Evolutionary conservation across 2,888 invertebrate species (phyloP), one percentile per base, ranked within the genome.

Genomic region (Drosophila cyrtoloma): DNA sequence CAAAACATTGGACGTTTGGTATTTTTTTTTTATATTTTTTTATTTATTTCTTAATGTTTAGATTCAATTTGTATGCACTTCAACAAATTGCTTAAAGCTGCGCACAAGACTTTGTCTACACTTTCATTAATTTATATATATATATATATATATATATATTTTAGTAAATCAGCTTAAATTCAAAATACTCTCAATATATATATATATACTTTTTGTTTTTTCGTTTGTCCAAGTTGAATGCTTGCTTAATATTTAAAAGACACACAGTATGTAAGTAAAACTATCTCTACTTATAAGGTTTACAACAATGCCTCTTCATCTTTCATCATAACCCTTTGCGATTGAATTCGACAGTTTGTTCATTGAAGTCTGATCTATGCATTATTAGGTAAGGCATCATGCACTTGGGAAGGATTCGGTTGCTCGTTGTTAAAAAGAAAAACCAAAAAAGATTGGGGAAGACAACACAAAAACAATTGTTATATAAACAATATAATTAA

Each of bases 1-100:
- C 78, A 84, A 84, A 81, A 82, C 75, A 81, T 86, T 86, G 86
- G 86, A 86, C 86, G 86, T 88, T 86, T 86, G 83, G 80, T 83
- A 82, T 70, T 75, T 74, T 79, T 58, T 57, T 63, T 51, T 57
- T 60, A 66, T 55, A 66, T 55, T 56, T 67, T 52, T 28, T 67
- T 69, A 77, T 51, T 62, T 71, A 66, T 76, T 73, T 74, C 77
- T 60, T 53, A 71, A 62, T 62, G 35, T 71, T 66, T 71, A 70
- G 32, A 42, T 64, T 71, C 77, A 63, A 66, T 75, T 74, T 68
- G 62, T 66, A 58, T 71, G 60, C 65, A 63, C 61, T 73, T 77
- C 63, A 84, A 81, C 83, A 84, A 84, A 82, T 81, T 83, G 79
- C 81, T 86, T 86, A 85, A 86, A 86, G 86, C 87, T 86, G 79